phyloP scores from a whole-genome alignment of 2,888 invertebrate genomes.

The Agrochola macilenta region DNA sequence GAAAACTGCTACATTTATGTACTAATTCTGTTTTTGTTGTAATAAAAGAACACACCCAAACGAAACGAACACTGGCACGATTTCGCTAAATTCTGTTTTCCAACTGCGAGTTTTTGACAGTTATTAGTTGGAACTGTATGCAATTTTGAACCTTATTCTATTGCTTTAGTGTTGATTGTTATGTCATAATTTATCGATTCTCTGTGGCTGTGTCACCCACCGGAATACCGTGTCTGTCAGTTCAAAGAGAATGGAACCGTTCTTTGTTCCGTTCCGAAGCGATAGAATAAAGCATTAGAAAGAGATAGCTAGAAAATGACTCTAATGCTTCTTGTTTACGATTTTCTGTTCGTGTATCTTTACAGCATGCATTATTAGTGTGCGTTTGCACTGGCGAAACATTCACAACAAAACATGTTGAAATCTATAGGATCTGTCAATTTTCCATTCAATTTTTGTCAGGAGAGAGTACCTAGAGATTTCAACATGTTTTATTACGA shows the following conservation, averaged over 20 bases:
- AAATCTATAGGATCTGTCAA: no score
- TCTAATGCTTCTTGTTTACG: neutral
- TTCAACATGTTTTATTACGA: no score
- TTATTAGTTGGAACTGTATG: slow-evolving; percentile 9
- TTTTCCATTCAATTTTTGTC: no score
- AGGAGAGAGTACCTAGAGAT: no score
- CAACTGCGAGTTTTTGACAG: slow-evolving; percentile 59
- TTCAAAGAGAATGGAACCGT: slow-evolving; percentile 36
- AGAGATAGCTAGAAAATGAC: slow-evolving; percentile 23
- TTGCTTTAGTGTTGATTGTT: slow-evolving; percentile 21
- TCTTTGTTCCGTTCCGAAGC: slow-evolving; percentile 53
- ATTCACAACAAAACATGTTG: no score
- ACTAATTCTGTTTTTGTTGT: slow-evolving; percentile 60
- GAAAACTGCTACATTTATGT: slow-evolving; percentile 55
- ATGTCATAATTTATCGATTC: slow-evolving; percentile 19
- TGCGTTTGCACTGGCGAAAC: no score
- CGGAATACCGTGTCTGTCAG: slow-evolving; percentile 54
- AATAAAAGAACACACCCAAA: slow-evolving; percentile 71
- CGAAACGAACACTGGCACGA: slow-evolving; percentile 54
- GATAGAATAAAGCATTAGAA: slow-evolving; percentile 43
- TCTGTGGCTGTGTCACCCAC: slow-evolving; percentile 12
- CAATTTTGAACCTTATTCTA: slow-evolving; percentile 32
- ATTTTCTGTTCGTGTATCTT: neutral
- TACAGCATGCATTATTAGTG: no score
- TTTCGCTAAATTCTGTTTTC: slow-evolving; percentile 59